A percentile compares a stretch with the other conserved stretches of the same genome.
phyloP scores from a whole-genome alignment of 2,113 vertebrate genomes.

The Felis chaus region DNA sequence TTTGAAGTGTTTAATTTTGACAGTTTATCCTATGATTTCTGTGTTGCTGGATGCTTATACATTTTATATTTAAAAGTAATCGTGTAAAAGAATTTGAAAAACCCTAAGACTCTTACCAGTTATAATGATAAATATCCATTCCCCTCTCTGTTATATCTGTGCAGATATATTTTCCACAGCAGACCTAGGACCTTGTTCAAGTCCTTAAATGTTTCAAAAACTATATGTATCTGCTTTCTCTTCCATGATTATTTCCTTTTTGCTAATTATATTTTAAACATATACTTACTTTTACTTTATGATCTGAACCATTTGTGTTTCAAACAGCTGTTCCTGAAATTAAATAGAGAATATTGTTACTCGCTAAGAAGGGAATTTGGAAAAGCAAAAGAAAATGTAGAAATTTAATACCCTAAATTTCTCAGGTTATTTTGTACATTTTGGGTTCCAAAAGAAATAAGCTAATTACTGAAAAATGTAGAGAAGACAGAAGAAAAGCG shows the following conservation, averaged over 20 bases:
- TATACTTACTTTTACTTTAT: background rate
- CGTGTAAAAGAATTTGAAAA: slow-evolving; percentile 8
- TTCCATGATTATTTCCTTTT: background rate
- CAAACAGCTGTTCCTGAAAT: background rate
- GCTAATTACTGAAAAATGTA: background rate
- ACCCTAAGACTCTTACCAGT: background rate
- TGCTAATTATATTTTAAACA: background rate
- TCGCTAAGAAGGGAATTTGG: background rate
- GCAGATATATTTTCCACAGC: background rate
- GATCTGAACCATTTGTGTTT: background rate
- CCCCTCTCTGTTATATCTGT: background rate
- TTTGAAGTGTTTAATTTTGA: background rate
- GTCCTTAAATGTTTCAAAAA: background rate
- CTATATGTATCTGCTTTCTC: background rate
- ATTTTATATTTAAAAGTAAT: background rate
- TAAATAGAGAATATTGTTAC: background rate
- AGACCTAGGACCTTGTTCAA: background rate
- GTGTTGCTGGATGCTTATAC: background rate
- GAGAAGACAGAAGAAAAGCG: background rate
- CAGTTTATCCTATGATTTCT: background rate
- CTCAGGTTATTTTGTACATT: background rate
- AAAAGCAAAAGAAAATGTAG: slow-evolving; percentile 10
- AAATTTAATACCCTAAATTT: background rate
- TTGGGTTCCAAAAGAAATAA: slow-evolving; percentile 12
- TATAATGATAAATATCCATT: background rate